phyloP scores from a whole-genome alignment of 2,888 invertebrate species.

The Conistra vaccinii region DNA sequence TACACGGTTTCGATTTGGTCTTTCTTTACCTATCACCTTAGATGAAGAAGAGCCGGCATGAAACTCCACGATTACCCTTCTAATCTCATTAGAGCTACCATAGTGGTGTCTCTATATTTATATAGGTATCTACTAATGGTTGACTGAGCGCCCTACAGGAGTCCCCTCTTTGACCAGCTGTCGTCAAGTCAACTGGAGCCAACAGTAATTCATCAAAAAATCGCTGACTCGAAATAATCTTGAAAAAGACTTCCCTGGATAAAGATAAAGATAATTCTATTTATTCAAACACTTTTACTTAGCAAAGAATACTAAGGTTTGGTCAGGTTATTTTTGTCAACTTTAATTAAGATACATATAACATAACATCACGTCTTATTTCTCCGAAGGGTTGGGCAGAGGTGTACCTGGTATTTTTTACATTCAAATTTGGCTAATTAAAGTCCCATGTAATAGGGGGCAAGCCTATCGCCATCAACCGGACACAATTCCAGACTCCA shows the following conservation, averaged over 20 bases:
- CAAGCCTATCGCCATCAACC: too few species aligned
- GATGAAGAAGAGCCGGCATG: neutral
- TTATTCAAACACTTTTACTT: neutral
- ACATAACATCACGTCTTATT: too few species aligned
- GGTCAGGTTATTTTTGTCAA: neutral
- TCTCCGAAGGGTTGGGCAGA: too few species aligned
- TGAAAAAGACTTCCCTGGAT: neutral
- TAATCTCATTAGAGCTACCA: neutral
- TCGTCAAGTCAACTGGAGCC: slow-evolving; percentile 59
- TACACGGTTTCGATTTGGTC: neutral
- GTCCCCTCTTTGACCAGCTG: slow-evolving; percentile 59
- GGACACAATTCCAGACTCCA: too few species aligned
- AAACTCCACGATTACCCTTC: neutral
- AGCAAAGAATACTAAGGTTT: neutral
- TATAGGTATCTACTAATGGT: slow-evolving; percentile 28
- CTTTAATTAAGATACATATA: too few species aligned
- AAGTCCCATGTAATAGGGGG: too few species aligned
- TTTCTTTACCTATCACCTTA: too few species aligned
- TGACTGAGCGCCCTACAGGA: slow-evolving; percentile 45
- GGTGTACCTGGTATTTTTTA: too few species aligned
- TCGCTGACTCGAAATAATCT: slow-evolving; percentile 33
- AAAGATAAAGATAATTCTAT: slow-evolving; percentile 9
- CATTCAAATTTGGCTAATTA: too few species aligned
- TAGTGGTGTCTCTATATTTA: neutral
- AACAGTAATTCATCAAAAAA: slow-evolving; percentile 63